Conservation (phyloP, 2,797 vertebrate species). For the Acestrorhynchus altus region DNA sequence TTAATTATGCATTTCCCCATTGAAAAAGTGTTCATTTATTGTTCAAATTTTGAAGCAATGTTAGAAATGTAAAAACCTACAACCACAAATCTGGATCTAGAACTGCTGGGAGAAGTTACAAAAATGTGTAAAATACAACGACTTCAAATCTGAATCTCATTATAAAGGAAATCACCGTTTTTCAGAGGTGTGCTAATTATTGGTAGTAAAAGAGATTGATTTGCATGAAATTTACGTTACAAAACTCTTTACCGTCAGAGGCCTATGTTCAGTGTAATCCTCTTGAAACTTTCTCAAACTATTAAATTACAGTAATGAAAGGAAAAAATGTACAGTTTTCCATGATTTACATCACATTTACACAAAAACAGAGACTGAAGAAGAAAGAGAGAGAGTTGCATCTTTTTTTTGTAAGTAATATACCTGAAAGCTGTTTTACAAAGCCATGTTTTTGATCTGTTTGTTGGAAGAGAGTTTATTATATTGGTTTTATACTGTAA, state of each 20-base stretch:
- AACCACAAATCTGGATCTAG: background rate
- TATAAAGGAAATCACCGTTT: background rate
- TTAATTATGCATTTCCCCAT: background rate
- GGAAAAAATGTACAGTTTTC: conserved; percentile 27
- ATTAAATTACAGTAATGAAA: conserved; percentile 36
- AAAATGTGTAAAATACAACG: background rate
- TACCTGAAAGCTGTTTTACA: conserved; percentile 14
- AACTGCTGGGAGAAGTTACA: background rate
- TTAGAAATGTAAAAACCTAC: conserved; percentile 6
- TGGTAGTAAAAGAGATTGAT: background rate
- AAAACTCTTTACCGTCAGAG: background rate
- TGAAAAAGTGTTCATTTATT: background rate
- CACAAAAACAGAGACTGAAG: background rate
- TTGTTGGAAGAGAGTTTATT: background rate
- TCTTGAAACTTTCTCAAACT: background rate
- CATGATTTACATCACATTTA: conserved; percentile 17
- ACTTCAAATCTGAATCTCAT: background rate
- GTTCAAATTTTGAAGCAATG: background rate
- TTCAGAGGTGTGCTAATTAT: background rate
- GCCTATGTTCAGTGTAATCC: background rate
- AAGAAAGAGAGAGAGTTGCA: conserved; percentile 6
- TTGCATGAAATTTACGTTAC: background rate
- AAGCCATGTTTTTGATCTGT: background rate
- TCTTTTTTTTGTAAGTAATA: background rate
- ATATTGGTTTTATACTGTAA: background rate